phyloP scores from a whole-genome alignment of 2,888 invertebrate species.

The Drepanosiphum platanoidis region DNA sequence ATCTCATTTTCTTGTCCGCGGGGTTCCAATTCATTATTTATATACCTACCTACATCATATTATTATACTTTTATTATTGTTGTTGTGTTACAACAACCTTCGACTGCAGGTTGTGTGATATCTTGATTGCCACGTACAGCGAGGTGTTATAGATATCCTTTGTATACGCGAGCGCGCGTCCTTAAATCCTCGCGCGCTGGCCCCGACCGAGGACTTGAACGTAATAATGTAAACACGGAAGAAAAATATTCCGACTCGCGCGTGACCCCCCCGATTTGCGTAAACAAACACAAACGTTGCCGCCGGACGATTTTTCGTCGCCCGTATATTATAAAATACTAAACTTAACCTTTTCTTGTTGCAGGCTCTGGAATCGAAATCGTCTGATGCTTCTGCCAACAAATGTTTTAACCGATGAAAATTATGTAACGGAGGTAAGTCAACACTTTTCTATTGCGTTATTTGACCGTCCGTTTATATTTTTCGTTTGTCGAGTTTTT shows the following conservation, averaged over 20 bases:
- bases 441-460: neutral
- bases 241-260: no score
- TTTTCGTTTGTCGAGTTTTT: neutral
- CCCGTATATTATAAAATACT: neutral
- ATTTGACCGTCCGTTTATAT: no score
- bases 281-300: neutral
- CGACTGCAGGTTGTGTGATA: slow-evolving; percentile 20
- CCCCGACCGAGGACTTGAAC: slow-evolving; percentile 13
- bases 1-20: slow-evolving; percentile 59
- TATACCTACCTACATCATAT: neutral
- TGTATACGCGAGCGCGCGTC: neutral
- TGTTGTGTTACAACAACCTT: slow-evolving; percentile 39
- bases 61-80: slow-evolving; percentile 18
- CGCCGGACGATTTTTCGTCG: neutral
- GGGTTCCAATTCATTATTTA: slow-evolving; percentile 52
- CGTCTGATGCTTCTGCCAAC: slow-evolving; percentile 62
- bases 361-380: slow-evolving; percentile 60
- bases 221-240: slow-evolving; percentile 35
- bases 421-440: slow-evolving; percentile 62
- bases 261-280: neutral
- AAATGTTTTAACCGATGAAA: slow-evolving; percentile 59
- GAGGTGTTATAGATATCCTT: no score
- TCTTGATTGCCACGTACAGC: slow-evolving; percentile 35
- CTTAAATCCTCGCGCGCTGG: neutral
- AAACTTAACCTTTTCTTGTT: neutral